Base-by-base conservation (phyloP, 2,797 vertebrate species). In the Rhinogobio ventralis region DNA sequence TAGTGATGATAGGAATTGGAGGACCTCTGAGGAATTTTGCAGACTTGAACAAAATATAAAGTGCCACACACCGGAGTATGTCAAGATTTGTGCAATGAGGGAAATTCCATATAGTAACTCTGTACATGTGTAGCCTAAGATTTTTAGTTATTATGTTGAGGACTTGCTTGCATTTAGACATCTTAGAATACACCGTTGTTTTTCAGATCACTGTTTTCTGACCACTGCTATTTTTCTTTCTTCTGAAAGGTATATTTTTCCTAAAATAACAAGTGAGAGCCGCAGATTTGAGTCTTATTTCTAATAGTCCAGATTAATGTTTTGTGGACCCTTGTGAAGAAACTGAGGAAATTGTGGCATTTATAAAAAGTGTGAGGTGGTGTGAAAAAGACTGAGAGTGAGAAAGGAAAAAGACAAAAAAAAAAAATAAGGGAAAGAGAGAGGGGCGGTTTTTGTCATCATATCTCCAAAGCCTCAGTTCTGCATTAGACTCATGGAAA, bases 401-500 rank as follows among this genome's bases (percentile, higher is more conserved):
- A 86, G 69, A 85, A 79, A 85, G 45, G 67, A 76, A 86, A 66
- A 67, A 81, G 25, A 62, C 45, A 72, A 81, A 81, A 85, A 82
- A 74, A 55, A 60, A 28, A 64, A 69, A 72, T 79, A 64, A 90
- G 92, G 87, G 89, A 89, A 92, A 89, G 91, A 91, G 89, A 91
- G 90, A 68, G 71, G 77, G 79, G 81, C 91, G 91, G 93, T 93
- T 94, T 92, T 92, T 92, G 90, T 94, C 92, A 93, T 94, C 93
- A 92, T 91, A 93, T 93, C 92, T 94, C 91, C 90, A 89, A 89
- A 92, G 90, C 90, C 91, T 92, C 92, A 91, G 88, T 90, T 90
- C 88, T 93, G 92, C 36, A 88, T 93, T 92, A 71, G 87, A 87
- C 92, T 94, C 91, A 93, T 90, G 90, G 93, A 95, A 94, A 95